Evolutionary conservation across 2,113 vertebrate genomes (phyloP), one percentile per base, ranked within the genome.

Genomic region (Morone chrysops): DNA sequence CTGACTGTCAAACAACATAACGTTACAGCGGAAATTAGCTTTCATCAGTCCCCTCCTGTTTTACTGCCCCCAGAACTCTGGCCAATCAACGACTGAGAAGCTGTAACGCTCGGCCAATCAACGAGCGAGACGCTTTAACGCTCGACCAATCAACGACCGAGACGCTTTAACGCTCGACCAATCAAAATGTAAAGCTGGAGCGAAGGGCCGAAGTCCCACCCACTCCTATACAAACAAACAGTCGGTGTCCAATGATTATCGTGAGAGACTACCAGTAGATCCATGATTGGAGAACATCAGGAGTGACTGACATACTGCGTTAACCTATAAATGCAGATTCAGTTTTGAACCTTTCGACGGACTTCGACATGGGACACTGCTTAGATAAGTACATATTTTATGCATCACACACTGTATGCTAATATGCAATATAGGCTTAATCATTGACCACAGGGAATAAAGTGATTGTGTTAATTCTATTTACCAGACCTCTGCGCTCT

Each of bases 1-100:
- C 54, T 51, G 83, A 82, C 87, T 90, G 92, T 91, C 86, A 94
- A 90, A 82, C 67, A 88, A 83, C 89, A 81, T 63, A n/a, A n/a
- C n/a, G n/a, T n/a, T n/a, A 74, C 54, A 88, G 87, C 91, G 91
- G 93, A 93, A 90, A 85, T 80, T 72, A 78, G 75, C 38, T 70
- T 75, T 53, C 40, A 54, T 9, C 12, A 78, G 36, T 63, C 66
- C 63, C 93, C 92, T 16, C 94, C 94, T 62, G 3, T 31, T 68
- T 53, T n/a, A 57, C 18, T 47, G 80, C 68, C 40, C 18, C 31
- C 11, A 12, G 16, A 41, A 4, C 1, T 43, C 16, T 79, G 68
- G 5, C 94, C 93, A 95, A 96, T 93, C 90, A 77, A 2, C 36
- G 56, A 20, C 3, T 0, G 12, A 22, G 25, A 57, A 0, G 2